Base-by-base conservation (phyloP, 30 jellyfish, hydroid and myxozoan species). In the Aurelia aurita region DNA sequence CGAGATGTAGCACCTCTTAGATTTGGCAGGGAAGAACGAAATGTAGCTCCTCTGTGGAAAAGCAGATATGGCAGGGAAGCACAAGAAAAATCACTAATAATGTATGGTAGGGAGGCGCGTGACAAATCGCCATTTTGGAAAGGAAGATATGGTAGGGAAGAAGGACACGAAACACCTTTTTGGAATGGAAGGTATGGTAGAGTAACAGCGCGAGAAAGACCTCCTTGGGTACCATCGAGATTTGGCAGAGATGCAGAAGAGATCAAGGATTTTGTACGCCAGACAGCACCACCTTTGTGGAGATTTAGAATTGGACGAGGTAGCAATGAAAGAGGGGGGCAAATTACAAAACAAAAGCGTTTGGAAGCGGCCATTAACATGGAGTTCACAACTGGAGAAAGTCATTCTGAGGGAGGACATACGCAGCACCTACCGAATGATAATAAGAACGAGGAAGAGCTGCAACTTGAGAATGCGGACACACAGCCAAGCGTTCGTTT, bases 221-320 rank as follows among this genome's bases (percentile, higher is more conserved):
- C 90, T 2, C 43, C 69, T n/a, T 80, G 90, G 90, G 69, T n/a
- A n/a, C n/a, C 65, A 28, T 81, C 54, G 3, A 26, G 90, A 55
- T 65, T 16, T 29, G 90, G 90, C 31, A 80, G 83, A 66, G 81
- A 79, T 39, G 47, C 49, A 72, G 69, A 72, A 19, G 54, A 12
- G 68, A 49, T 18, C 51, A 45, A 28, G 26, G 27, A 74, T 59
- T 10, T 22, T 3, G 39, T 47, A 65, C 16, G 90, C 0, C 5
- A 57, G 29, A 26, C 16, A 51, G 27, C 90, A 80, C 51, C 51
- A 39, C 16, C 7, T 6, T 6, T 39, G 1, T 80, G 90, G 90
- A 49, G 39, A 22, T 72, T 64, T 25, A 26, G 90, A 69, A 46
- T 32, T 54, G 89, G 72, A 26, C 23, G 78, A 34, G 88, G 58